Evolutionary conservation across 2,113 vertebrate genomes (phyloP).

Genomic region (Dunckerocampus dactyliophorus): DNA sequence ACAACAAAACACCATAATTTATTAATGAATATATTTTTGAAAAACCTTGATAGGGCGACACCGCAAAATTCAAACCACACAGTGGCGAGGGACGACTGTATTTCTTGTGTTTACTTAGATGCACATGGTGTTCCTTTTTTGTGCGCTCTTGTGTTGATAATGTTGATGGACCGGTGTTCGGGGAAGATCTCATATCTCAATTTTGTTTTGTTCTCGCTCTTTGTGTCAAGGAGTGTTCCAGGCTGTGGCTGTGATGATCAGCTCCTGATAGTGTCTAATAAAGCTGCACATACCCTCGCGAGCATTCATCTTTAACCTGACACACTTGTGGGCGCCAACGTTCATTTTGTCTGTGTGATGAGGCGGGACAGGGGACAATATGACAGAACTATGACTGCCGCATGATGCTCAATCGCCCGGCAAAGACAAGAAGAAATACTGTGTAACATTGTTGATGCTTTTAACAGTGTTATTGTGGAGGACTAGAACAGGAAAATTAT

Average conservation of each 20-base stretch:
- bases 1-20: too few species aligned
- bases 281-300: constrained; percentile 1
- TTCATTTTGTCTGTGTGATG: constrained; percentile 21
- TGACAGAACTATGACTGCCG: constrained; percentile 35
- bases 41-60: too few species aligned
- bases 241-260: constrained; percentile 1
- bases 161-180: neutral
- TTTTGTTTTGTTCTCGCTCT: neutral
- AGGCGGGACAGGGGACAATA: constrained; percentile 24
- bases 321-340: constrained; percentile 11
- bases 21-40: too few species aligned
- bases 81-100: too few species aligned
- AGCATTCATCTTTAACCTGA: constrained; percentile 21
- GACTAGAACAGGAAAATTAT: constrained; percentile 9
- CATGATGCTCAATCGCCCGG: constrained; percentile 35
- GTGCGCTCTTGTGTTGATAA: neutral
- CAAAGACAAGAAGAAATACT: constrained; percentile 25
- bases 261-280: constrained; percentile 13
- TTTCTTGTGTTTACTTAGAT: too few species aligned
- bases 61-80: too few species aligned
- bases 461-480: constrained; percentile 13
- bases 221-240: neutral
- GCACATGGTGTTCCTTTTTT: too few species aligned
- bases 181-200: neutral
- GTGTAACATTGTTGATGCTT: constrained; percentile 16